Percentiles rank a stretch among this genome's conserved stretches.
Conservation (phyloP, 2,113 vertebrate genomes). For the Poecilia latipinna region DNA sequence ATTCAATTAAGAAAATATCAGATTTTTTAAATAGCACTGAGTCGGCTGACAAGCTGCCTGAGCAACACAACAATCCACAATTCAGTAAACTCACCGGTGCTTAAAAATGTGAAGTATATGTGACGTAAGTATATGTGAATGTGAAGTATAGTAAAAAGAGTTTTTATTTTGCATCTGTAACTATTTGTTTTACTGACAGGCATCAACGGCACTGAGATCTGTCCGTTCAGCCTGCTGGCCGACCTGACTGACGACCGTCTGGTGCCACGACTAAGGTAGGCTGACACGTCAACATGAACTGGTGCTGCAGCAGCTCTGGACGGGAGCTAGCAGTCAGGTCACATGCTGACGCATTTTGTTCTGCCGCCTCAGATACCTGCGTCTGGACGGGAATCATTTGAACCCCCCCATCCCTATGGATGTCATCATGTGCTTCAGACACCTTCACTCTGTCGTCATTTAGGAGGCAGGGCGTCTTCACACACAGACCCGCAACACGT, state of each 20-base stretch:
- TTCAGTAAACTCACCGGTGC: too few species aligned
- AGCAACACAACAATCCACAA: too few species aligned
- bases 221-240: slow-evolving; percentile 77
- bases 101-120: neutral
- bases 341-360: neutral
- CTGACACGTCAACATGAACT: slow-evolving; percentile 3
- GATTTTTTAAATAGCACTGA: too few species aligned
- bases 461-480: slow-evolving; percentile 65
- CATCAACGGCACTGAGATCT: slow-evolving; percentile 93
- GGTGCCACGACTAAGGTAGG: slow-evolving; percentile 84
- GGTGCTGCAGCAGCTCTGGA: neutral
- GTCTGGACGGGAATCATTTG: slow-evolving; percentile 93
- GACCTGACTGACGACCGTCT: slow-evolving; percentile 71
- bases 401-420: slow-evolving; percentile 91
- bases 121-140: too few species aligned
- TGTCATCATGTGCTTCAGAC: slow-evolving; percentile 96
- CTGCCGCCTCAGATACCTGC: slow-evolving; percentile 86
- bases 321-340: neutral
- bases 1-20: too few species aligned
- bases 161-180: neutral
- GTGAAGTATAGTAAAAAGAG: neutral
- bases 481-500: slow-evolving; percentile 1
- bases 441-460: slow-evolving; percentile 90
- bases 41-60: too few species aligned
- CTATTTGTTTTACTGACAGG: slow-evolving; percentile 70